Percentiles rank a stretch among this genome's conserved stretches.
These are phyloP conservation scores for Pangasianodon hypophthalmus DNA, from an alignment of 2,113 vertebrate genomes.

Conservation along the genomic window DNA sequence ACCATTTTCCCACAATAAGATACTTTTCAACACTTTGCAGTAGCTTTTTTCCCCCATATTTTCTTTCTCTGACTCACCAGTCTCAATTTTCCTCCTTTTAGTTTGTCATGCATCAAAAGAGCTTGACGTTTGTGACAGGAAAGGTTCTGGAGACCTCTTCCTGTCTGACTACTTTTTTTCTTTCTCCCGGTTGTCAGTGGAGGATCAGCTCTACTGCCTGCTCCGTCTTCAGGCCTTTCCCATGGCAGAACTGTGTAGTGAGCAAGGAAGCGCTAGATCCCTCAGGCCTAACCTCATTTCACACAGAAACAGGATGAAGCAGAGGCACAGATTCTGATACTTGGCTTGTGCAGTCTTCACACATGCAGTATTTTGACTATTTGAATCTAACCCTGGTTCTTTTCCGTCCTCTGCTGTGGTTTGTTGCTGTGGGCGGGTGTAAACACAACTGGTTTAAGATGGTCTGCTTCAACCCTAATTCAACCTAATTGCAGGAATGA, in stretches of 20 bases:
- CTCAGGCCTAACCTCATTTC: constrained; percentile 68
- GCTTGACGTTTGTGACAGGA: constrained; percentile 74
- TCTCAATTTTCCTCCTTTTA: constrained; percentile 37
- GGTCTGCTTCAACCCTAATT: not conserved
- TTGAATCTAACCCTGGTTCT: not conserved
- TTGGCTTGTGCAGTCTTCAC: not conserved
- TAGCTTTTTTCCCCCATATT: constrained; percentile 38
- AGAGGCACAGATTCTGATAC: constrained; percentile 16
- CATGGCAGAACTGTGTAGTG: constrained; percentile 66
- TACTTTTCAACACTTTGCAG: constrained; percentile 9
- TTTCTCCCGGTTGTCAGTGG: constrained; percentile 46
- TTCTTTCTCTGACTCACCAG: constrained; percentile 50
- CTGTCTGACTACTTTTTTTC: constrained; percentile 58
- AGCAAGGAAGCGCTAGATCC: constrained; percentile 64
- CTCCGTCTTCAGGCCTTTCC: constrained; percentile 73
- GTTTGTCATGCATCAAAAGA: constrained; percentile 69
- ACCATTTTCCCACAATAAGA: not conserved
- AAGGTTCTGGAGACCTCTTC: constrained; percentile 66
- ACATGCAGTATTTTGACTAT: not conserved
- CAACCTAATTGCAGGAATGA: not conserved
- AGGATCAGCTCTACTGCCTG: constrained; percentile 71
- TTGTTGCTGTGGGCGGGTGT: not conserved
- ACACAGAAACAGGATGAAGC: constrained; percentile 57
- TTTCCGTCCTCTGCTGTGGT: not conserved
- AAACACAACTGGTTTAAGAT: not conserved